phyloP scores from a whole-genome alignment of 2,888 invertebrate species.

The Apamea anceps region DNA sequence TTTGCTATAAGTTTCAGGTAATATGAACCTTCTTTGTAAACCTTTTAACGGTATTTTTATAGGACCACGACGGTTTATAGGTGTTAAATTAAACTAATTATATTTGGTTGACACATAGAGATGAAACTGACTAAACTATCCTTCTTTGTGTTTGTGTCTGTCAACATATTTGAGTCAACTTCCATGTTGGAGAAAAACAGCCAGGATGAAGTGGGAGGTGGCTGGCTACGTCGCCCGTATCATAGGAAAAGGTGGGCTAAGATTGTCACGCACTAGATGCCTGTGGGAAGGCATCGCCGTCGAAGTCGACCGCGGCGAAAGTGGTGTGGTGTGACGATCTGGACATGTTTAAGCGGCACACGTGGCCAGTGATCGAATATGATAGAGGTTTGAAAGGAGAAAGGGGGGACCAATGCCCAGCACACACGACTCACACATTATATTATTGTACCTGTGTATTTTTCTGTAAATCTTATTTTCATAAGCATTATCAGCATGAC shows the following conservation, averaged over 20 bases:
- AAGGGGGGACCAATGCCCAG: neutral
- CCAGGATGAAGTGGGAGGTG: neutral
- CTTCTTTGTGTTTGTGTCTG: neutral
- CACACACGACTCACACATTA: no score
- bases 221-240: neutral
- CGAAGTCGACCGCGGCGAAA: neutral
- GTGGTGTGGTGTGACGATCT: neutral
- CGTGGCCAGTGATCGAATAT: neutral
- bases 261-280: neutral
- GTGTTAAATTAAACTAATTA: neutral
- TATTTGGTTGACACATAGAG: neutral
- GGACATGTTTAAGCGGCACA: neutral
- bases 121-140: neutral
- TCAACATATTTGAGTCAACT: neutral
- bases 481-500: conserved; percentile 4
- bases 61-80: neutral
- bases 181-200: neutral
- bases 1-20: conserved; percentile 98
- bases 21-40: neutral
- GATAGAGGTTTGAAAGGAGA: neutral
- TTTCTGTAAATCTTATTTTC: neutral
- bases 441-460: no score
- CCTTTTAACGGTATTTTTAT: neutral
- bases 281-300: neutral
- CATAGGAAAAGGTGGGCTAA: no score